A percentile compares a stretch with the other conserved stretches of the same genome.
These are phyloP conservation scores for Epistrophe grossulariae DNA, from an alignment of 2,888 invertebrate genomes.

Conservation along the genomic window DNA sequence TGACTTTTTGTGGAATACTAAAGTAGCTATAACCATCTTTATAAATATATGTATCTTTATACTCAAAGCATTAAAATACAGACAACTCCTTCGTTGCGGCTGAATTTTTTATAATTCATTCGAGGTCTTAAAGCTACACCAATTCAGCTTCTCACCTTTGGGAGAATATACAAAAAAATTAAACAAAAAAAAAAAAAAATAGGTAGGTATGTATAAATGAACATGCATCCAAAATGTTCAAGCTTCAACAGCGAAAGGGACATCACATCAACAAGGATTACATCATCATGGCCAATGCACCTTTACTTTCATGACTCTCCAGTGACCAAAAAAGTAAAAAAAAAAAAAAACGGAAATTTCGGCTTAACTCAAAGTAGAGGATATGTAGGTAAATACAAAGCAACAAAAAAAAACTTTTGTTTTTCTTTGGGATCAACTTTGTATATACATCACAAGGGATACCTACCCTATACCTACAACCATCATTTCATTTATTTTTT, in stretches of 20 bases:
- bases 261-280: conserved; percentile 67
- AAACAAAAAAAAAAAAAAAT: background rate
- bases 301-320: conserved; percentile 64
- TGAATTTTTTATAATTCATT: conserved; percentile 62
- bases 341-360: background rate
- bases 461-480: background rate
- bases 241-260: conserved; percentile 41
- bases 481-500: conserved; percentile 30
- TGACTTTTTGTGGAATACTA: background rate
- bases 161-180: background rate
- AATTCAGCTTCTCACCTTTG: conserved; percentile 44
- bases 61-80: background rate
- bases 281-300: conserved; percentile 64
- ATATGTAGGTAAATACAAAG: background rate
- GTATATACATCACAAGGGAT: conserved; percentile 50
- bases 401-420: conserved; percentile 22
- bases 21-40: background rate
- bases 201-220: background rate
- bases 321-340: conserved; percentile 12
- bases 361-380: conserved; percentile 18
- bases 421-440: conserved; percentile 64
- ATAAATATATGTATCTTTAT: no score
- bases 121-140: conserved; percentile 40
- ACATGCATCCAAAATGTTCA: conserved; percentile 24
- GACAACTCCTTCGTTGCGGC: background rate